Conservation (phyloP, 2,113 vertebrate genomes). For the Eurypyga helias region DNA sequence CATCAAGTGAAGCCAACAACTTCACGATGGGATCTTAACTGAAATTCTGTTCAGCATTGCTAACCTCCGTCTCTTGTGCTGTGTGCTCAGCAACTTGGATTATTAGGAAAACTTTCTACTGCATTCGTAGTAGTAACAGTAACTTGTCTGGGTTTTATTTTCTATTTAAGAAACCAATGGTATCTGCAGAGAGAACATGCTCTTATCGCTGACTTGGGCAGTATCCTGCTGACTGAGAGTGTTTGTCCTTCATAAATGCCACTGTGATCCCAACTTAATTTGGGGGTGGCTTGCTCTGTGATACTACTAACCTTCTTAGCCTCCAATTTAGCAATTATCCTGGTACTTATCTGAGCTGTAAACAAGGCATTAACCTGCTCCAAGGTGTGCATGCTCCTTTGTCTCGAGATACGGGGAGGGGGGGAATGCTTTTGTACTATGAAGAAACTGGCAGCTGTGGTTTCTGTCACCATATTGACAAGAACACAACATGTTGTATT, state of each 20-base stretch:
- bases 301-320: neutral
- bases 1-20: neutral
- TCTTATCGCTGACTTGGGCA: neutral
- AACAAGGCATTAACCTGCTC: neutral
- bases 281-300: neutral
- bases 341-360: neutral
- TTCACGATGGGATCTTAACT: neutral
- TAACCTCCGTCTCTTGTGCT: neutral
- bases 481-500: accelerated
- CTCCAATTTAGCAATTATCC: neutral
- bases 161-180: neutral
- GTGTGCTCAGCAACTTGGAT: neutral
- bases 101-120: neutral
- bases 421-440: neutral
- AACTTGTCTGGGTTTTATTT: neutral
- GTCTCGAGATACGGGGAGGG: neutral
- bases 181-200: neutral
- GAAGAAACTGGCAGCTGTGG: neutral
- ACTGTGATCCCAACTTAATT: neutral
- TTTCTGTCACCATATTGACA: neutral
- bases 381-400: neutral
- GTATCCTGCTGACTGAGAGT: neutral
- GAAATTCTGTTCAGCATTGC: neutral
- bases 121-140: accelerated
- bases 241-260: neutral